phyloP scores from a whole-genome alignment of 1,140 invertebrate genomes.

The Chymomyza costata region DNA sequence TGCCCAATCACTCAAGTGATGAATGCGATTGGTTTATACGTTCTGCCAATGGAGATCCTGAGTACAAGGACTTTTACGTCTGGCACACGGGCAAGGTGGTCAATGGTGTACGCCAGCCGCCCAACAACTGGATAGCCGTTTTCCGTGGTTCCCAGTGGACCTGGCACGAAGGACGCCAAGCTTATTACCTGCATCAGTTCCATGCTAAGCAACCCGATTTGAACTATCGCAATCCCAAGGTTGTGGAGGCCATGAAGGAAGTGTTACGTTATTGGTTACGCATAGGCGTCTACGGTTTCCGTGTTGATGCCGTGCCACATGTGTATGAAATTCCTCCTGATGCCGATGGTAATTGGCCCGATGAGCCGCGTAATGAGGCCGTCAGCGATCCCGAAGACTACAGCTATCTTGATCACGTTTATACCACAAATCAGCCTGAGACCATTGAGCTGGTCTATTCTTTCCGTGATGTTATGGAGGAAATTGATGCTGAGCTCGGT shows the following conservation, averaged over 20 bases:
- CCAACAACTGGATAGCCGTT: constrained; percentile 82
- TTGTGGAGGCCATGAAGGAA: constrained; percentile 81
- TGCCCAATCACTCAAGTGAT: constrained; percentile 88
- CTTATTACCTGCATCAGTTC: constrained; percentile 87
- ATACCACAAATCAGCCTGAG: constrained; percentile 79
- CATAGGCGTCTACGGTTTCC: constrained; percentile 85
- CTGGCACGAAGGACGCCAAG: constrained; percentile 80
- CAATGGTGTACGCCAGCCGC: constrained; percentile 76
- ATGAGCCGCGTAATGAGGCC: constrained; percentile 77
- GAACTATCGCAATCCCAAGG: constrained; percentile 81
- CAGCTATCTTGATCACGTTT: constrained; percentile 79
- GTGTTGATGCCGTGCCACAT: constrained; percentile 82
- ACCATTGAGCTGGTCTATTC: constrained; percentile 79
- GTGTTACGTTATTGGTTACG: constrained; percentile 85
- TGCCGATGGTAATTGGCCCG: constrained; percentile 76
- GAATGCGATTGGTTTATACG: constrained; percentile 84
- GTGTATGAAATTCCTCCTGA: constrained; percentile 78
- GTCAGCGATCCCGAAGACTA: constrained; percentile 76
- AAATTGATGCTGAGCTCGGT: constrained; percentile 69
- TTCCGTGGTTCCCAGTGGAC: constrained; percentile 84
- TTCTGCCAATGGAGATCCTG: constrained; percentile 78
- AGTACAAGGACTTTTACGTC: constrained; percentile 82
- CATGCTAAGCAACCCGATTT: constrained; percentile 84
- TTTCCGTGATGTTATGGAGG: constrained; percentile 77
- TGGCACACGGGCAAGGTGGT: constrained; percentile 79